Conservation (phyloP, 53 echinoderm and acorn worm species). For the Echinometra lucunter region DNA sequence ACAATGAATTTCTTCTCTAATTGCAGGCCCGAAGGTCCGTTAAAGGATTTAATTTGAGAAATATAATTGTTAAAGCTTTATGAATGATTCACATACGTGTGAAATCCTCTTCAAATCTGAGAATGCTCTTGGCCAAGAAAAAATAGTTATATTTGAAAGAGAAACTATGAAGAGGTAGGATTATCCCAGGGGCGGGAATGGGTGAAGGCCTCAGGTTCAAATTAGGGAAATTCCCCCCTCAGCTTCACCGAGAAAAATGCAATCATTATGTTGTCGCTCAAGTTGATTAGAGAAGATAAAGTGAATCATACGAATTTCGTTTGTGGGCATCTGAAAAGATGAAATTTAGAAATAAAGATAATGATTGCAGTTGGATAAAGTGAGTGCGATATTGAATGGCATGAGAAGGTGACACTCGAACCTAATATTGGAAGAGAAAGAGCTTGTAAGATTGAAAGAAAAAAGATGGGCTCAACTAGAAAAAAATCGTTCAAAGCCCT, state of each 20-base stretch:
- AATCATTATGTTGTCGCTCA: background rate
- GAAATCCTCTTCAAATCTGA: background rate
- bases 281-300: background rate
- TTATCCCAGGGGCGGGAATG: background rate
- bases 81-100: conserved; percentile 15
- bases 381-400: background rate
- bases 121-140: background rate
- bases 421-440: background rate
- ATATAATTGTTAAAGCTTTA: background rate
- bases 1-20: background rate
- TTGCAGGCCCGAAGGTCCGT: background rate
- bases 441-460: too few species aligned
- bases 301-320: background rate
- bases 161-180: background rate
- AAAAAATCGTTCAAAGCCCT: too few species aligned
- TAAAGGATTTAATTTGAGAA: background rate
- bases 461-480: too few species aligned
- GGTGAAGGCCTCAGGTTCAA: background rate
- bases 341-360: background rate
- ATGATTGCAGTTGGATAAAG: background rate
- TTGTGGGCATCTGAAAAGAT: background rate
- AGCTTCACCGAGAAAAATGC: background rate
- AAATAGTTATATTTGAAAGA: background rate
- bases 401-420: too few species aligned
- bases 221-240: background rate